phyloP scores from a whole-genome alignment of 2,888 invertebrate genomes.

The Hedya salicella region DNA sequence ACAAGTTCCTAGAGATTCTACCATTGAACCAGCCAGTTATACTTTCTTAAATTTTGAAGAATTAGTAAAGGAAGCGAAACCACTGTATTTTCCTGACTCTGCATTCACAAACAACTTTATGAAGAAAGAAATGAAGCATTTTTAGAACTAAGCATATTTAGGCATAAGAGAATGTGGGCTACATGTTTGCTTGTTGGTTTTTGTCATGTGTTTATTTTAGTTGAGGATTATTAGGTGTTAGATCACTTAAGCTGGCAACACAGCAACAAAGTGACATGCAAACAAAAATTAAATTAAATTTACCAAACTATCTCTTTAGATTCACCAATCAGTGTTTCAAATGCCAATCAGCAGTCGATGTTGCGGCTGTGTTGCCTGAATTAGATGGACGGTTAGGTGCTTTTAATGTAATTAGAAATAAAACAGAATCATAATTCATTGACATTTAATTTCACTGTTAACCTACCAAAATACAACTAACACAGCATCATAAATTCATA shows the following conservation, averaged over 20 bases:
- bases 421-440: constrained; percentile 13
- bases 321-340: too few relatives aligned
- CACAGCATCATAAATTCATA: constrained; percentile 14
- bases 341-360: background rate
- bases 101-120: constrained; percentile 85
- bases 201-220: constrained; percentile 1
- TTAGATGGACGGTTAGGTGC: background rate
- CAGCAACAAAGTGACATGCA: too few relatives aligned
- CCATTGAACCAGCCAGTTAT: constrained; percentile 68
- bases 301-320: too few relatives aligned
- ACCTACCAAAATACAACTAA: constrained; percentile 21
- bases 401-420: constrained; percentile 11
- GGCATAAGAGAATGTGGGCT: constrained; percentile 42
- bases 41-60: constrained; percentile 85
- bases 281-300: too few relatives aligned
- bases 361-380: background rate
- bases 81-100: constrained; percentile 75
- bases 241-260: background rate
- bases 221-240: constrained; percentile 2
- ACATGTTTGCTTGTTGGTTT: constrained; percentile 36
- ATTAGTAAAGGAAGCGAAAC: constrained; percentile 83
- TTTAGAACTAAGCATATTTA: constrained; percentile 46
- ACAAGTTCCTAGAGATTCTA: constrained; percentile 57
- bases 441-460: constrained; percentile 25
- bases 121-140: constrained; percentile 79